Evolutionary conservation across 35 echinoderm and acorn worm genomes (phyloP).

Genomic region (Apostichopus japonicus): DNA sequence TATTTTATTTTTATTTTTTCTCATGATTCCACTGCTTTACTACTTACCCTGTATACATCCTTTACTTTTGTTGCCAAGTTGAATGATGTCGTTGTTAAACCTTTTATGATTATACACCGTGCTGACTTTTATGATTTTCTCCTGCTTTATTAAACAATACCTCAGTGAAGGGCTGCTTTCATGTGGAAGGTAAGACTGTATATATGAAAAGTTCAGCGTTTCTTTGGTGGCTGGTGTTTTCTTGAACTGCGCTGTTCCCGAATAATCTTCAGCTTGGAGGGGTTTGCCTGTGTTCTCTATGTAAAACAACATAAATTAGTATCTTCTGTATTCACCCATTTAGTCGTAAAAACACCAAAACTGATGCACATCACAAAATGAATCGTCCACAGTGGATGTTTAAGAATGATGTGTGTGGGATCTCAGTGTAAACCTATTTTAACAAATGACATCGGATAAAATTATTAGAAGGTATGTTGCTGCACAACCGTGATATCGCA

Average conservation of each 20-base stretch:
- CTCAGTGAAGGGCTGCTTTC: slow-evolving; percentile 51
- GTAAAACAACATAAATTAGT: background rate
- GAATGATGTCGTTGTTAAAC: background rate
- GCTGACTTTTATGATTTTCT: slow-evolving; percentile 23
- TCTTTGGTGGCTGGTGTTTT: slow-evolving; percentile 12
- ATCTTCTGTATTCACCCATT: no score
- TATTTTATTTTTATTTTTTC: background rate
- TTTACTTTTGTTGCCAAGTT: background rate
- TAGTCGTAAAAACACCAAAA: no score
- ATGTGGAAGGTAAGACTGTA: slow-evolving; percentile 37
- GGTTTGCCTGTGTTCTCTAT: background rate
- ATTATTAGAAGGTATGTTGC: no score
- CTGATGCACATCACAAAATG: no score
- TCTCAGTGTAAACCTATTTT: no score
- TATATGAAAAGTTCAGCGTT: background rate
- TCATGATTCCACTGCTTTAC: background rate
- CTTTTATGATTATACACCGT: background rate
- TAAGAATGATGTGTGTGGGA: no score
- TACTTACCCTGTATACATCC: background rate
- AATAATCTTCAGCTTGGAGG: background rate
- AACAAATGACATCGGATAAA: no score
- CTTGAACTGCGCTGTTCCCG: background rate
- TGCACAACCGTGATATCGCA: no score
- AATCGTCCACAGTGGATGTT: no score
- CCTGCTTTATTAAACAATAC: slow-evolving; percentile 40